Evolutionary conservation across 2,797 vertebrate genomes (phyloP).

Genomic region (Petrocephalus schoutedeni): DNA sequence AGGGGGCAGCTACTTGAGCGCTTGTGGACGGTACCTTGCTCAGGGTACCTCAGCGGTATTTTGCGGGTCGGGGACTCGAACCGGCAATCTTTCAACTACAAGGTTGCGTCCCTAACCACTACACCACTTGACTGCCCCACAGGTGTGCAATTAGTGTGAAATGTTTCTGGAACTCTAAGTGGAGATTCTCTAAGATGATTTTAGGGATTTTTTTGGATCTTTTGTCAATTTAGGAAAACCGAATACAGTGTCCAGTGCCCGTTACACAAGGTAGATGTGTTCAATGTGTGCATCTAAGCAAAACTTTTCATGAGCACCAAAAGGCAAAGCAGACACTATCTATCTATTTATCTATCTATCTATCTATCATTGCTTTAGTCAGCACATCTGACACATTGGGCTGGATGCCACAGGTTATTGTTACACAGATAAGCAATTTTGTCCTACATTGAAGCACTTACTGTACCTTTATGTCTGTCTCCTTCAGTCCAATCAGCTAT

Average conservation of each 20-base stretch:
- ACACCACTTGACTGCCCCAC: too few species aligned
- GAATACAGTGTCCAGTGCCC: too few species aligned
- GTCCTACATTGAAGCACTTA: slow-evolving; percentile 51
- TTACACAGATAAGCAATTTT: neutral
- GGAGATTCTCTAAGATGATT: neutral
- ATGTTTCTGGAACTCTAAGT: neutral
- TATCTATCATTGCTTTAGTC: neutral
- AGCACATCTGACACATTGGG: neutral
- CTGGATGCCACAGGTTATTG: neutral
- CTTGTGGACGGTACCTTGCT: too few species aligned
- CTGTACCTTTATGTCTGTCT: slow-evolving; percentile 90
- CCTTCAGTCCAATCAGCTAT: slow-evolving; percentile 92
- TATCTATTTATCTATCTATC: neutral
- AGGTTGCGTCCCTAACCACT: too few species aligned
- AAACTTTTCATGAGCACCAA: neutral
- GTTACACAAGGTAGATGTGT: neutral
- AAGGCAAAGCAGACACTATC: neutral
- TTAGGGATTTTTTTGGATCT: neutral
- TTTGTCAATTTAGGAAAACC: too few species aligned
- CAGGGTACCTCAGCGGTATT: too few species aligned
- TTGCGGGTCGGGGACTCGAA: too few species aligned
- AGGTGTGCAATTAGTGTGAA: neutral
- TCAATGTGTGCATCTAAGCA: neutral
- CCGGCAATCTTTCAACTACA: too few species aligned
- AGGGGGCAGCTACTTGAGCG: too few species aligned